Evolutionary conservation across 2,113 vertebrate species (phyloP).

Genomic region (Telmatochromis brachygnathus): DNA sequence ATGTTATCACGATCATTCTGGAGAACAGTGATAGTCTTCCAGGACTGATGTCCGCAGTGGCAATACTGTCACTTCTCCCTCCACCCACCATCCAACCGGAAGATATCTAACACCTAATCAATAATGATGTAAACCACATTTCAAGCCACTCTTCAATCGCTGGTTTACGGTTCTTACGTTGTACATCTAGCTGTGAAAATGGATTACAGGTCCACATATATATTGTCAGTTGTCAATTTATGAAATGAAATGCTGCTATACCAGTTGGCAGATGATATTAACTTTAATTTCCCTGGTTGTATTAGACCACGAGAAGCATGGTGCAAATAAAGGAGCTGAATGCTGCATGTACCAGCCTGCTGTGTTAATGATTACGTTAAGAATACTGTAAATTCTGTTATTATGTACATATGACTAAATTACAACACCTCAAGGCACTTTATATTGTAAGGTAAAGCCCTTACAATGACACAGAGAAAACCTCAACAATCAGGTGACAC

Average conservation of each 20-base stretch:
- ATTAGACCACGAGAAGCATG: neutral
- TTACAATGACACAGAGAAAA: neutral
- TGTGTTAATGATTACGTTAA: neutral
- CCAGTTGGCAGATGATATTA: neutral
- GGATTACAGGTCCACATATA: neutral
- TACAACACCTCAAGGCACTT: neutral
- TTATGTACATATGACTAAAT: neutral
- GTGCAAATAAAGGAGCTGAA: neutral
- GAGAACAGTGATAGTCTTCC: constrained; percentile 44
- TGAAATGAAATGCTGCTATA: neutral
- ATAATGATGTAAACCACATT: constrained; percentile 27
- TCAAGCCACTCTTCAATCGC: neutral
- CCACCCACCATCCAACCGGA: neutral
- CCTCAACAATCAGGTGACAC: neutral
- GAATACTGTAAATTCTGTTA: neutral
- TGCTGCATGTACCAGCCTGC: neutral
- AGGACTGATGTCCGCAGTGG: constrained; percentile 9
- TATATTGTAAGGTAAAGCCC: neutral
- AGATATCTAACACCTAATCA: constrained; percentile 28
- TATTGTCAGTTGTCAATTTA: neutral
- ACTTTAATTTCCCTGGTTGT: neutral
- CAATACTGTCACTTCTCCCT: constrained; percentile 21
- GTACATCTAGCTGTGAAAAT: neutral
- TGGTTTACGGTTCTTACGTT: neutral
- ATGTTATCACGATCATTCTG: constrained; percentile 55